A percentile compares a stretch with the other conserved stretches of the same genome.
phyloP scores from a whole-genome alignment of 1,140 invertebrate genomes.

The Zaprionus tsacasi region DNA sequence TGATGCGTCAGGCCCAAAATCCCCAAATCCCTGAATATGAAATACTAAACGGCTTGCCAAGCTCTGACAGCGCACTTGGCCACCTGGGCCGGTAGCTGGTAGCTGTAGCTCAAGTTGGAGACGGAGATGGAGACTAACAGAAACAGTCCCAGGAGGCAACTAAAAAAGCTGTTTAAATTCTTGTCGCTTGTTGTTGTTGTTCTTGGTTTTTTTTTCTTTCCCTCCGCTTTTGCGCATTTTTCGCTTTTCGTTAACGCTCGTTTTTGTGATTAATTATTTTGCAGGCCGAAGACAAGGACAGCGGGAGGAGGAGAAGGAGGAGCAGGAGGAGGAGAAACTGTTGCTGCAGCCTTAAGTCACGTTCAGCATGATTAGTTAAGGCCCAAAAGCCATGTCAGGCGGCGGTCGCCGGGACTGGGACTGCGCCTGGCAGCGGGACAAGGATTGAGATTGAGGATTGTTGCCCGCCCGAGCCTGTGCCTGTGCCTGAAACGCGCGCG shows the following conservation, averaged over 20 bases:
- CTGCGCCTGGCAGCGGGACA: slow-evolving; percentile 16
- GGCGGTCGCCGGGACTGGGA: slow-evolving; percentile 47
- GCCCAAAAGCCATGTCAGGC: slow-evolving; percentile 68
- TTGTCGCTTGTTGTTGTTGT: slow-evolving; percentile 49
- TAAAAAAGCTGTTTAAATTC: slow-evolving; percentile 83
- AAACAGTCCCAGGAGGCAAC: slow-evolving; percentile 79
- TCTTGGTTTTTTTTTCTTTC: slow-evolving; percentile 16
- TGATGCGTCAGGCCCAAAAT: slow-evolving; percentile 68
- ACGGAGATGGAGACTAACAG: slow-evolving; percentile 36
- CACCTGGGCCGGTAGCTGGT: slow-evolving; percentile 56
- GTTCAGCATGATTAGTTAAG: slow-evolving; percentile 81
- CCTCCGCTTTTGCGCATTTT: slow-evolving; percentile 1
- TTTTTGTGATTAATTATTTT: slow-evolving; percentile 83
- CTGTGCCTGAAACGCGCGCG: slow-evolving; percentile 31
- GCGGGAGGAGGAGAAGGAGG: background rate
- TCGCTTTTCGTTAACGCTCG: slow-evolving; percentile 42
- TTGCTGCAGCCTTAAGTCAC: slow-evolving; percentile 68
- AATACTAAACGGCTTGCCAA: slow-evolving; percentile 79
- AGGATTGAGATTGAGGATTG: background rate
- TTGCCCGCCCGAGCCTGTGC: background rate
- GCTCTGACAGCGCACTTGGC: slow-evolving; percentile 55
- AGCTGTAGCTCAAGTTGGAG: background rate
- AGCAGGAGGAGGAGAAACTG: background rate
- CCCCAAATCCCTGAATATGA: slow-evolving; percentile 82
- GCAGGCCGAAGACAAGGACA: slow-evolving; percentile 49